Evolutionary conservation across 2,797 vertebrate species (phyloP).

Genomic region (Clarias pachynema): DNA sequence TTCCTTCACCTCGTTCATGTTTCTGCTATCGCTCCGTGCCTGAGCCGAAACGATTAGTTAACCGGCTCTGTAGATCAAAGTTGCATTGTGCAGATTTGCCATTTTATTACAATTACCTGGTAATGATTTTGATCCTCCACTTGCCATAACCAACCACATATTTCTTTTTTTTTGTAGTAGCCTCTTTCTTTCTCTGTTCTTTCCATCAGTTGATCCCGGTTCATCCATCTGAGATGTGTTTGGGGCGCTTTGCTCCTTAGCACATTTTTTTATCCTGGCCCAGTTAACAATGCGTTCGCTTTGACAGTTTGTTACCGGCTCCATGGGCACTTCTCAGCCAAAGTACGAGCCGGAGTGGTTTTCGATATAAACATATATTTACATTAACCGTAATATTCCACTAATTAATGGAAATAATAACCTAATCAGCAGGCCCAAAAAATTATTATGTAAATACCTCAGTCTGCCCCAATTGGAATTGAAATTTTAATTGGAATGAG

Average conservation of each 20-base stretch:
- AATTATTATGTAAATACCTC: no score
- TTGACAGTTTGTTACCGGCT: background rate
- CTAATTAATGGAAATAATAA: no score
- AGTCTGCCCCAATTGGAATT: no score
- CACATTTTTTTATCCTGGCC: background rate
- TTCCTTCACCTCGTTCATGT: background rate
- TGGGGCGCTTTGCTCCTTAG: background rate
- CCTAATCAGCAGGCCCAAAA: no score
- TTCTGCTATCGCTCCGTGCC: background rate
- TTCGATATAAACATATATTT: background rate
- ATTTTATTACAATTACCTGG: background rate
- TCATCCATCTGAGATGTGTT: background rate
- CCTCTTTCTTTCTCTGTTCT: background rate
- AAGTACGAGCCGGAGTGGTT: background rate
- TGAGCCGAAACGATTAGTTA: constrained; percentile 32
- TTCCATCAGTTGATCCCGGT: background rate
- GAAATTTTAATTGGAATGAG: no score
- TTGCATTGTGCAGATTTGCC: background rate
- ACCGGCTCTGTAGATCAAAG: constrained; percentile 19
- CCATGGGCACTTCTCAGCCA: background rate
- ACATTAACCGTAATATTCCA: no score
- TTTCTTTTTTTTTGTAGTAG: background rate
- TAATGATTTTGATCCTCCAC: background rate
- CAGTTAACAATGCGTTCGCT: background rate
- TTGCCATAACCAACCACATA: background rate